Conservation (phyloP, 1,140 invertebrate genomes). For the Brachionus rubens region DNA sequence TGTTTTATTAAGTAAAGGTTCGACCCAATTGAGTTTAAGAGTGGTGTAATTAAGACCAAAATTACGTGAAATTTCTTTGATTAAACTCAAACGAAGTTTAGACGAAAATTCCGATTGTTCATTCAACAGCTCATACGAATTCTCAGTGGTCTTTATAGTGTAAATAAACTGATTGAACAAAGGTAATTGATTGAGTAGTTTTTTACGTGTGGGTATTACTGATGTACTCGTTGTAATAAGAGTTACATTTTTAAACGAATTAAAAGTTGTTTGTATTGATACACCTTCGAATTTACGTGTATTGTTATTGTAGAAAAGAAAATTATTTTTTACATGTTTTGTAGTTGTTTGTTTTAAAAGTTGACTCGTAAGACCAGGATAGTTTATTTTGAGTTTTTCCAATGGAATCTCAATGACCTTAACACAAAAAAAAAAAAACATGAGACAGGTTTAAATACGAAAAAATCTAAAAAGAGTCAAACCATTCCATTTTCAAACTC, state of each 20-base stretch:
- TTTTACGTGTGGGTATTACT: not conserved
- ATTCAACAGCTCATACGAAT: constrained; percentile 11
- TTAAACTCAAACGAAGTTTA: constrained; percentile 9
- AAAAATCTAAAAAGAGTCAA: constrained; percentile 21
- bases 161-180: constrained; percentile 35
- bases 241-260: constrained; percentile 1
- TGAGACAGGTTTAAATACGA: not conserved
- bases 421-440: not conserved
- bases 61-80: constrained; percentile 20
- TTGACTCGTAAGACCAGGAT: constrained; percentile 8
- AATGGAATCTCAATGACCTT: constrained; percentile 23
- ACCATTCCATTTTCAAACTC: constrained; percentile 41
- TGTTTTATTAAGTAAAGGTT: not conserved
- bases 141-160: not conserved
- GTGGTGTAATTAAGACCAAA: not conserved
- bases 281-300: constrained; percentile 31
- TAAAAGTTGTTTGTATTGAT: constrained; percentile 11
- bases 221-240: not conserved
- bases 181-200: not conserved
- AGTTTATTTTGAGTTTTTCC: constrained; percentile 24
- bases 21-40: constrained; percentile 30
- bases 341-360: not conserved
- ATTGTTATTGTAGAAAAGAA: constrained; percentile 34
- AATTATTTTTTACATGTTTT: constrained; percentile 5
- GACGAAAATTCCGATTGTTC: constrained; percentile 25